A percentile compares a stretch with the other conserved stretches of the same genome.
Evolutionary conservation across 2,113 vertebrate genomes (phyloP).

Genomic region (rabbit (Oryctolagus cuniculus)): mOryCun1.1 NC_091435.1:134389001-134389500

Average conservation of each 20-base stretch:
- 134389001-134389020: constrained; percentile 97
- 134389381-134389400: neutral
- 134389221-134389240: constrained; percentile 84
- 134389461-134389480: neutral
- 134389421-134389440: neutral
- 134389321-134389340: neutral
- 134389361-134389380: neutral
- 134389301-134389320: constrained; percentile 57
- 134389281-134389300: constrained; percentile 68
- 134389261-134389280: constrained; percentile 71
- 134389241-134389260: constrained; percentile 77
- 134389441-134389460: neutral
- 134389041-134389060: constrained; percentile 98
- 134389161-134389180: constrained; percentile 94
- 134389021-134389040: constrained; percentile 96
- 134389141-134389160: constrained; percentile 99
- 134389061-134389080: constrained; percentile 99
- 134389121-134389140: constrained; percentile 99
- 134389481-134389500: neutral
- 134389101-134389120: constrained; percentile 94
- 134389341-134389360: neutral
- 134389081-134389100: constrained; percentile 95
- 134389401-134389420: neutral
- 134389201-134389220: constrained; percentile 90
- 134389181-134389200: constrained; percentile 91